Percentiles rank a stretch among this genome's conserved stretches.
Evolutionary conservation across 2,888 invertebrate species (phyloP).

Genomic region (Agrotis exclamationis): DNA sequence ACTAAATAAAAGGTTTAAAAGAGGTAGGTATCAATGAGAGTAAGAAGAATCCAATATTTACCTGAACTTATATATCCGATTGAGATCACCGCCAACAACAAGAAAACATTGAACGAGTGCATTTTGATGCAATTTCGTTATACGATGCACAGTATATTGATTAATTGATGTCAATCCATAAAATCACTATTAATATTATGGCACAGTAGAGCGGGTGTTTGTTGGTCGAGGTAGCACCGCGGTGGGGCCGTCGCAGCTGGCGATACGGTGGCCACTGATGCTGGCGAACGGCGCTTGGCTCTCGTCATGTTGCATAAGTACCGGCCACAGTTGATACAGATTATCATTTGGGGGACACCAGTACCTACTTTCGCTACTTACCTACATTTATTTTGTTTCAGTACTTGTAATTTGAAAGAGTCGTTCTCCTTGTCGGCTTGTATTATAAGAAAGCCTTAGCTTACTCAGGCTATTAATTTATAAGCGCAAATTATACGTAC

Average conservation of each 20-base stretch:
- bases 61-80: conserved; percentile 73
- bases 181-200: conserved; percentile 37
- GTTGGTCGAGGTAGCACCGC: conserved; percentile 56
- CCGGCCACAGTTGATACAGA: conserved; percentile 86
- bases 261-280: conserved; percentile 78
- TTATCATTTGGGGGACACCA: conserved; percentile 90
- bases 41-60: conserved; percentile 55
- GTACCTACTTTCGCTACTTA: conserved; percentile 87
- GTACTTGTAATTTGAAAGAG: conserved; percentile 53
- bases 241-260: conserved; percentile 68
- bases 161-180: conserved; percentile 28
- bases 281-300: conserved; percentile 74
- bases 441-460: conserved; percentile 25
- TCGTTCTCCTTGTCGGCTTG: conserved; percentile 61
- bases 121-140: conserved; percentile 60
- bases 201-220: conserved; percentile 40
- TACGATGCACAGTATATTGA: conserved; percentile 44
- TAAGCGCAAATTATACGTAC: not conserved
- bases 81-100: conserved; percentile 65
- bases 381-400: conserved; percentile 70
- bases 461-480: conserved; percentile 2
- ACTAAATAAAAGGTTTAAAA: not conserved
- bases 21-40: not conserved
- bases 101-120: conserved; percentile 66
- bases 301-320: conserved; percentile 85